These are phyloP conservation scores for Enteromius afrohamiltoni DNA, from an alignment of 2,797 vertebrate species.

Conservation along the genomic window DNA sequence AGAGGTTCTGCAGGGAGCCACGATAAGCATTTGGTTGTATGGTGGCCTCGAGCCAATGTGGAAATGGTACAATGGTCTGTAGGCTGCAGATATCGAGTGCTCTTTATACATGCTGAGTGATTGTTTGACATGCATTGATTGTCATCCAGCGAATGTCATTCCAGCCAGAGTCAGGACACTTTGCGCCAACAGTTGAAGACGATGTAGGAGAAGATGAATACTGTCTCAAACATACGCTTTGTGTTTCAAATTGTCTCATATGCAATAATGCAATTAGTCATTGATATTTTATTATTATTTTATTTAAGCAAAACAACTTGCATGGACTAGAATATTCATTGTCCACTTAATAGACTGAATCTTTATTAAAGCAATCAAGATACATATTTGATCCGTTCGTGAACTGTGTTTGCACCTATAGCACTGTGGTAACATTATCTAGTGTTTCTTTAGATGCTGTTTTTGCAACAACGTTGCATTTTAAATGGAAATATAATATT, in stretches of 20 bases:
- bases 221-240: neutral
- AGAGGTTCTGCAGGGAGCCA: conserved; percentile 15
- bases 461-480: neutral
- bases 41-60: conserved; percentile 12
- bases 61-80: conserved; percentile 29
- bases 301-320: neutral
- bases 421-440: neutral
- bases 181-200: neutral
- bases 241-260: neutral
- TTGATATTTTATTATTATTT: neutral
- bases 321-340: neutral
- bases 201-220: neutral
- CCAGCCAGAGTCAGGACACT: neutral
- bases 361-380: neutral
- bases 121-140: conserved; percentile 4
- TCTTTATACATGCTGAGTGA: conserved; percentile 5
- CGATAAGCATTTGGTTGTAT: conserved; percentile 38
- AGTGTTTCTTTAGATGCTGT: neutral
- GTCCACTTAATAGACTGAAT: neutral
- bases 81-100: conserved; percentile 19
- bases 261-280: neutral
- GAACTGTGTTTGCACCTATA: neutral
- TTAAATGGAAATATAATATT: neutral
- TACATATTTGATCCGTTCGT: neutral
- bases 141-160: conserved; percentile 5